These are phyloP conservation scores for Ruditapes philippinarum DNA, from an alignment of 1,140 invertebrate species.

Conservation along the genomic window DNA sequence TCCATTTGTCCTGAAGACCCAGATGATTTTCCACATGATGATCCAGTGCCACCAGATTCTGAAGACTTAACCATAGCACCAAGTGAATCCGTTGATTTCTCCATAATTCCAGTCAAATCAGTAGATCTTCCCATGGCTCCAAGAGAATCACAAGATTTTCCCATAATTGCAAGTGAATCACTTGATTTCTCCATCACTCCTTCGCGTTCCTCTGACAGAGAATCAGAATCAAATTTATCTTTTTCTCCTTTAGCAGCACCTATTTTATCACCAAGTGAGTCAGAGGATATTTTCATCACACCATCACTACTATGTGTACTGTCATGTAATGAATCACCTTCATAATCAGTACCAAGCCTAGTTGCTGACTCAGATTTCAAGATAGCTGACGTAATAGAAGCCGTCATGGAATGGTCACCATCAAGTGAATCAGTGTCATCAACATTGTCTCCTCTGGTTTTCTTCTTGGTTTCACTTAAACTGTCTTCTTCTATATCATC, in stretches of 20 bases:
- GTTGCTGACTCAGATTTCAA: slow-evolving; percentile 70
- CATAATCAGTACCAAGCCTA: slow-evolving; percentile 66
- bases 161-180: slow-evolving; percentile 87
- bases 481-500: slow-evolving; percentile 85
- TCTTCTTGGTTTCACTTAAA: slow-evolving; percentile 80
- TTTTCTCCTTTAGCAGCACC: slow-evolving; percentile 87
- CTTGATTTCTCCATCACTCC: slow-evolving; percentile 82
- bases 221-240: slow-evolving; percentile 89
- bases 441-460: slow-evolving; percentile 62
- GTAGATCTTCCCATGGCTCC: slow-evolving; percentile 87
- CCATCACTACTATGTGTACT: slow-evolving; percentile 82
- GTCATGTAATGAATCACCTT: slow-evolving; percentile 77
- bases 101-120: slow-evolving; percentile 89
- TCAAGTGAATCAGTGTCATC: slow-evolving; percentile 82
- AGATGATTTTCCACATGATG: slow-evolving; percentile 15
- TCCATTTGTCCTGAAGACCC: slow-evolving; percentile 77
- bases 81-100: slow-evolving; percentile 20
- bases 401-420: slow-evolving; percentile 81
- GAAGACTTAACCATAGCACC: slow-evolving; percentile 87
- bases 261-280: slow-evolving; percentile 84
- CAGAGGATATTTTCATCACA: slow-evolving; percentile 85
- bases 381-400: slow-evolving; percentile 83
- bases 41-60: slow-evolving; percentile 86
- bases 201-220: slow-evolving; percentile 86
- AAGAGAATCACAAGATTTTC: slow-evolving; percentile 65